Conservation (phyloP, 2,888 invertebrate genomes). For the Acheta domesticus region DNA sequence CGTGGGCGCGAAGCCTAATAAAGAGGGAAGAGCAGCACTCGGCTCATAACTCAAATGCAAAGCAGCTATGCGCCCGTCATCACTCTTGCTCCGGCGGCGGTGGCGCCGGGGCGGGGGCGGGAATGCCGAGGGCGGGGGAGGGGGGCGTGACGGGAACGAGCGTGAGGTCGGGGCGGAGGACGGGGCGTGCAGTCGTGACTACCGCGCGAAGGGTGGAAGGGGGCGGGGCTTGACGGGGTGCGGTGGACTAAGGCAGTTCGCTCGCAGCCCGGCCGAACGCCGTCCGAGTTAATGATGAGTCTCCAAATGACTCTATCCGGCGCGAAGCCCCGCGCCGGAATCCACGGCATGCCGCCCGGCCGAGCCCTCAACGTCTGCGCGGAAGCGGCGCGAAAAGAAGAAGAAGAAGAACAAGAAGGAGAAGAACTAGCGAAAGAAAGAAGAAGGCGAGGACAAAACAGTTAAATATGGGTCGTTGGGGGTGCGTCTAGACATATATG, state of each 20-base stretch:
- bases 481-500: not conserved
- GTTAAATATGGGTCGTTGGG: not conserved
- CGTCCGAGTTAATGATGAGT: not conserved
- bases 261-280: not conserved
- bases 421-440: not conserved
- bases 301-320: slow-evolving; percentile 7
- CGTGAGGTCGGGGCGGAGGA: too few species aligned
- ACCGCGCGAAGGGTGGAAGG: not conserved
- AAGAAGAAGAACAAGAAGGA: not conserved
- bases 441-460: slow-evolving; percentile 4
- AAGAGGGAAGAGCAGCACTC: too few species aligned
- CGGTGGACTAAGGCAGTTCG: not conserved
- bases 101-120: too few species aligned
- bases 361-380: not conserved
- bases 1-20: too few species aligned
- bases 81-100: too few species aligned
- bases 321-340: not conserved
- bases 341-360: not conserved
- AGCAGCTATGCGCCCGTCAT: too few species aligned
- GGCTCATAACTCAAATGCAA: too few species aligned
- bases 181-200: too few species aligned
- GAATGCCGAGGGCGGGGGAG: too few species aligned
- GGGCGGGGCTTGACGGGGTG: not conserved
- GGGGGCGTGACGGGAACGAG: too few species aligned
- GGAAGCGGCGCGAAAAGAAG: not conserved